Conservation (phyloP, 64 coral and sea anemone genomes). For the Montipora foliosa region DNA sequence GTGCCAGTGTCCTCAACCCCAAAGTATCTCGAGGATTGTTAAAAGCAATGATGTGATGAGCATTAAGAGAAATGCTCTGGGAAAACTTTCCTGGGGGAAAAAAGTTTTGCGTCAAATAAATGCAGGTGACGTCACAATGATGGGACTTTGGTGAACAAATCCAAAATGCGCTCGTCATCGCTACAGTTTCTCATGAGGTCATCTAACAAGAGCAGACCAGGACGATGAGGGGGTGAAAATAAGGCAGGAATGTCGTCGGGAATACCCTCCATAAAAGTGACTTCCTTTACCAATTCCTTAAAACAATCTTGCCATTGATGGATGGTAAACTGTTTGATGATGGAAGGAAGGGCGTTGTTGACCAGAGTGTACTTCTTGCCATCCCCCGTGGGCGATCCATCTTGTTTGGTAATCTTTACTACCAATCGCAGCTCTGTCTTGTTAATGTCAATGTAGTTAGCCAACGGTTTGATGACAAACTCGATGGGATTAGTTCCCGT, state of each 20-base stretch:
- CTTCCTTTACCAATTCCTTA: no score
- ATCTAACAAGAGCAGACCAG: constrained; percentile 55
- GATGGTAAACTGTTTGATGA: constrained; percentile 69
- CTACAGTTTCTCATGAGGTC: constrained; percentile 59
- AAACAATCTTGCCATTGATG: not conserved
- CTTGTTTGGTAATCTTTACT: constrained; percentile 25
- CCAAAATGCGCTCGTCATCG: constrained; percentile 5
- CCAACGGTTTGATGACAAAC: constrained; percentile 17
- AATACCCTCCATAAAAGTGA: not conserved
- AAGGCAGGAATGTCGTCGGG: not conserved
- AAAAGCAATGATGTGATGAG: constrained; percentile 43
- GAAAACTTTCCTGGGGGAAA: constrained; percentile 30
- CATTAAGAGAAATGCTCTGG: constrained; percentile 14
- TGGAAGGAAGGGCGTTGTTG: constrained; percentile 63
- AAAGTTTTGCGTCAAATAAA: no score
- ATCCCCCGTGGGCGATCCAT: not conserved
- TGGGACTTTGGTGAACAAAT: constrained; percentile 59
- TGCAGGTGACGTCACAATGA: not conserved
- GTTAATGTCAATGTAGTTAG: constrained; percentile 28
- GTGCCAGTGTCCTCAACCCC: constrained; percentile 32
- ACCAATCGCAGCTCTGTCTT: not conserved
- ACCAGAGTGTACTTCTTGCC: not conserved
- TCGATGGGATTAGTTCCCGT: constrained; percentile 62
- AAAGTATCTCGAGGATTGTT: constrained; percentile 49
- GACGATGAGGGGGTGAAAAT: not conserved